phyloP scores from a whole-genome alignment of 2,888 invertebrate genomes.

The Pteria penguin region DNA sequence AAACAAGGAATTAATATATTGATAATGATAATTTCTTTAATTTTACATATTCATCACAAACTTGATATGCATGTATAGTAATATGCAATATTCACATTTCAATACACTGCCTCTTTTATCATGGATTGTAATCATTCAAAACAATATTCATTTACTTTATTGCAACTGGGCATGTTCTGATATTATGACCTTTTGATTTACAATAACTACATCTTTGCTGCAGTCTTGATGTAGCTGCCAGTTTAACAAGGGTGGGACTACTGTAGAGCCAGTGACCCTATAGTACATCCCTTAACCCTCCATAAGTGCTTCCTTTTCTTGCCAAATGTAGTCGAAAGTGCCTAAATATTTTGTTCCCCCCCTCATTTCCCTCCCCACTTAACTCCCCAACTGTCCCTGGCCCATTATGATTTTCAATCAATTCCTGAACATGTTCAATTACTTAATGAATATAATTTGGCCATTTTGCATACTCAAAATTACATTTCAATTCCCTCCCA shows the following conservation, averaged over 20 bases:
- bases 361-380: neutral
- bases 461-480: neutral
- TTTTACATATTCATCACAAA: no score
- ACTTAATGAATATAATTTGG: neutral
- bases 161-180: neutral
- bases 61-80: no score
- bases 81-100: no score
- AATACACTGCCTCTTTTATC: no score
- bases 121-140: no score
- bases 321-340: neutral
- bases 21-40: no score
- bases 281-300: neutral
- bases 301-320: neutral
- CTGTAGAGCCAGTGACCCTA: neutral
- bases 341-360: neutral
- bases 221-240: neutral
- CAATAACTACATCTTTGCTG: neutral
- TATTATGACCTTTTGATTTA: neutral
- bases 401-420: neutral
- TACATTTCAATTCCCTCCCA: neutral
- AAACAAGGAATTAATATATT: no score
- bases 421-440: neutral
- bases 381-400: neutral
- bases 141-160: no score
- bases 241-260: neutral